These are phyloP conservation scores for Sebastes wilsoni DNA, from an alignment of 2,797 vertebrate species.

Conservation along the genomic window DNA sequence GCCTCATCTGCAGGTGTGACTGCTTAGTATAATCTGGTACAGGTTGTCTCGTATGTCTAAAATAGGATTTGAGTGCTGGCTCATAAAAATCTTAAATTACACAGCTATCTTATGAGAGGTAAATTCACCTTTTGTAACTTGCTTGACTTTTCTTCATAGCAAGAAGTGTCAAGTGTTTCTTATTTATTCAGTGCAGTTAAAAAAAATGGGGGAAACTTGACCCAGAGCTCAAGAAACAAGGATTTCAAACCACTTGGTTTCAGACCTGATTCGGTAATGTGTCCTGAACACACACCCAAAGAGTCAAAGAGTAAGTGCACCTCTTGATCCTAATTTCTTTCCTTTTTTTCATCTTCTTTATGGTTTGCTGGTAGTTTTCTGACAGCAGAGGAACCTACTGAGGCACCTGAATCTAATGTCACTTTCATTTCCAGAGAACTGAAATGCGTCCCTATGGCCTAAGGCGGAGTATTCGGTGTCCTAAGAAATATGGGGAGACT, in stretches of 20 bases:
- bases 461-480: conserved; percentile 68
- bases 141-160: background rate
- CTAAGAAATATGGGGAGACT: conserved; percentile 73
- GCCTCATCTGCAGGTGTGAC: conserved; percentile 60
- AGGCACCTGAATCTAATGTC: background rate
- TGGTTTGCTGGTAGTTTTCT: background rate
- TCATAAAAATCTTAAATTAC: conserved; percentile 25
- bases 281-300: conserved; percentile 22
- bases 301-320: conserved; percentile 53
- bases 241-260: conserved; percentile 12
- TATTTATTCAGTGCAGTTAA: background rate
- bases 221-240: background rate
- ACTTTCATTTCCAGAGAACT: conserved; percentile 49
- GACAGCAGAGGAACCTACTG: background rate
- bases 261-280: conserved; percentile 18
- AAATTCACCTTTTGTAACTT: background rate
- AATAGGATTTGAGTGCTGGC: conserved; percentile 10
- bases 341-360: background rate
- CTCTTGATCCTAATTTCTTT: background rate
- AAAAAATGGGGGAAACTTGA: conserved; percentile 8
- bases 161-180: background rate
- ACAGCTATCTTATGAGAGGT: conserved; percentile 13
- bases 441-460: conserved; percentile 71
- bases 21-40: conserved; percentile 47
- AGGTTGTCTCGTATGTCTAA: conserved; percentile 33